Conservation (phyloP, 2,797 vertebrate species). For the Sebastes steindachneri region DNA sequence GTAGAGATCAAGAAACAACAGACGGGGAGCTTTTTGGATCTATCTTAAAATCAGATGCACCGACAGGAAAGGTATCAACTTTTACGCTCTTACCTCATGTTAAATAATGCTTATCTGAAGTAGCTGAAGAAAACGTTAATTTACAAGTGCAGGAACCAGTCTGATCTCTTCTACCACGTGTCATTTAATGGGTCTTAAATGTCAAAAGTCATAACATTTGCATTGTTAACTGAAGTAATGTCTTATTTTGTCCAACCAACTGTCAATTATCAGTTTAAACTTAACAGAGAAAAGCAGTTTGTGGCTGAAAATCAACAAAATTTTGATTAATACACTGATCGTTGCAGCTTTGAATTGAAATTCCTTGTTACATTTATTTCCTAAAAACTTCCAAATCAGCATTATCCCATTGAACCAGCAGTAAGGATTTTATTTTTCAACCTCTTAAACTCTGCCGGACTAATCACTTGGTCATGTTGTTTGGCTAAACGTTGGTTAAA, state of each 20-base stretch:
- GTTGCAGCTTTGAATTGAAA: not conserved
- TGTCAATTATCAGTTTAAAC: not conserved
- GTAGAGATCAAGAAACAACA: not conserved
- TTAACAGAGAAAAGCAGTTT: too few relatives aligned
- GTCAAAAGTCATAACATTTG: not conserved
- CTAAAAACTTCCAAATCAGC: not conserved
- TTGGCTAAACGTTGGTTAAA: not conserved
- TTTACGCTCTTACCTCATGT: not conserved
- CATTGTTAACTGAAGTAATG: not conserved
- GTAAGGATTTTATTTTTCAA: not conserved
- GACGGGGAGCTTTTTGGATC: not conserved
- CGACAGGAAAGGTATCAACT: conserved; percentile 30
- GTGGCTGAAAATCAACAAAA: not conserved
- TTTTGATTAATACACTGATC: not conserved
- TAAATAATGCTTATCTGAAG: not conserved
- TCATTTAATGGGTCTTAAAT: not conserved
- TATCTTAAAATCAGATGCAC: not conserved
- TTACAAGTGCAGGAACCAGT: not conserved
- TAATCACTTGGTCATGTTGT: not conserved
- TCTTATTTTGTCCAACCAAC: not conserved
- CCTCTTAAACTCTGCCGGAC: too few relatives aligned
- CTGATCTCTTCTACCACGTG: not conserved
- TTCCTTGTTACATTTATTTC: not conserved
- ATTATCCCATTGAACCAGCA: not conserved
- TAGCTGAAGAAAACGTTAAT: not conserved